Percentiles rank a stretch among this genome's conserved stretches.
Evolutionary conservation across 2,797 vertebrate species (phyloP).

Genomic region (Gymnodraco acuticeps): DNA sequence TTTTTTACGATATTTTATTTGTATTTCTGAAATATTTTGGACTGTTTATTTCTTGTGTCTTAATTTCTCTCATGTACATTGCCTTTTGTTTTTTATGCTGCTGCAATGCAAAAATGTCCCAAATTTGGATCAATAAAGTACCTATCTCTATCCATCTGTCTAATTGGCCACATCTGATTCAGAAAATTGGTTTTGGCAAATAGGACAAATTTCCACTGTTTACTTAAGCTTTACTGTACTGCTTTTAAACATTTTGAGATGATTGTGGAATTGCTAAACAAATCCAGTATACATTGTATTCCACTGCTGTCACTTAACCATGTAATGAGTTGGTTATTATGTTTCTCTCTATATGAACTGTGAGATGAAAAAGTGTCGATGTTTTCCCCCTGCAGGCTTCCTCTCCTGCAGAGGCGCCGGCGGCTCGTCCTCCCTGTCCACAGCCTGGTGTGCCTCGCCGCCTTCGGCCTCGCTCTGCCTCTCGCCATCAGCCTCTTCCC

Average conservation of each 20-base stretch:
- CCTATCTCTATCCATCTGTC: no score
- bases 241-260: no score
- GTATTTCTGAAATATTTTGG: no score
- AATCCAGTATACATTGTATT: background rate
- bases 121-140: no score
- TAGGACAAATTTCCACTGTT: background rate
- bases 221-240: no score
- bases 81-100: no score
- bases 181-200: background rate
- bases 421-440: conserved; percentile 90
- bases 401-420: conserved; percentile 86
- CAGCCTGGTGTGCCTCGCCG: conserved; percentile 92
- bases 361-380: background rate
- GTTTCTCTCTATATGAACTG: background rate
- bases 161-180: no score
- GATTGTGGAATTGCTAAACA: background rate
- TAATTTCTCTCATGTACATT: no score
- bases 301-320: background rate
- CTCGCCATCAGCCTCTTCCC: conserved; percentile 97
- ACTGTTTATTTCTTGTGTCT: no score
- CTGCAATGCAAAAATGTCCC: no score
- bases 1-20: no score
- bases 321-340: background rate
- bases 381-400: conserved; percentile 81
- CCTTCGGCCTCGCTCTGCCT: conserved; percentile 92